Evolutionary conservation across 1,140 invertebrate genomes (phyloP), one percentile per base, ranked within the genome.

Genomic region (Sitobion miscanthi): DNA sequence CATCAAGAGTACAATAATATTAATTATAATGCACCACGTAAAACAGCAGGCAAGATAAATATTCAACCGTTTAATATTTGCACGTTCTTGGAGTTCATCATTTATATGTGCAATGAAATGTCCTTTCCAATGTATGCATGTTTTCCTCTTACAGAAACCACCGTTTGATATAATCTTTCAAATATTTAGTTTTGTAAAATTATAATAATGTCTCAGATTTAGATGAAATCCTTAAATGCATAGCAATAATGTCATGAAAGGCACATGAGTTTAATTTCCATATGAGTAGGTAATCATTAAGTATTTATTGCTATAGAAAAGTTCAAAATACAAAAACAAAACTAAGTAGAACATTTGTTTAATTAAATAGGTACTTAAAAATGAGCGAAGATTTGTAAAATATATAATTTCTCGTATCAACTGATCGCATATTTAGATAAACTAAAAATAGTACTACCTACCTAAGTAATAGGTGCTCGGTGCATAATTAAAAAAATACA

Each of bases 11-110:
- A n/a, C 21, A 35, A 91, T 82, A 49, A 77, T 47, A 49, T 21
- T 57, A 45, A 14, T 77, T 82, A 91, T 47, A 49, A 25, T 47
- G 7, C 42, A 23, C 35, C 14, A 77, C 38, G 20, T 45, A 62
- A 90, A 90, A 21, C 38, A 45, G 1, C 54, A 90, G 89, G 89
- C 89, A 90, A 90, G 88, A 90, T 38, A 49, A 88, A 38, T 54
- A 88, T 35, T 2, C 14, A 6, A 54, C n/a, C 35, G 14, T n/a
- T 52, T 23, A 6, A 3, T 52, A 35, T 52, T 38, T 88, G 87
- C 87, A 88, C 87, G 87, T 35, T 38, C 5, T 49, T 38, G 30
- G n/a, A 52, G 35, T 23, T 52, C n/a, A 1, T 88, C n/a, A 88
- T 30, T 86, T 30, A 25, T 47, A 47, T 25, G 30, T 11, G 25